Evolutionary conservation across 2,113 vertebrate species (phyloP).

Genomic region (Rhombomys opimus): DNA sequence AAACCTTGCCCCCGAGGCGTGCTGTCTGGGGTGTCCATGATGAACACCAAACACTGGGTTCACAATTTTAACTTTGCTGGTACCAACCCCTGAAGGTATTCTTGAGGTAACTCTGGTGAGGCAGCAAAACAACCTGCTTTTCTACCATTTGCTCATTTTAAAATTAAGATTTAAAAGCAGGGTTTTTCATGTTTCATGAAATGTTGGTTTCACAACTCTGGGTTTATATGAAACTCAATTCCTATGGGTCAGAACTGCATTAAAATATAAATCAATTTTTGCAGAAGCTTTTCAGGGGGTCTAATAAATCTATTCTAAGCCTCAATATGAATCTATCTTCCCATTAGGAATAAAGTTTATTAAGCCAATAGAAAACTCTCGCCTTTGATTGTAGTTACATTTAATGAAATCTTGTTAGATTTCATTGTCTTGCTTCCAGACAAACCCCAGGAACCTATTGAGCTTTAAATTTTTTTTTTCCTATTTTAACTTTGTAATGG

Average conservation of each 20-base stretch:
- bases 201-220: conserved; percentile 44
- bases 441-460: conserved; percentile 53
- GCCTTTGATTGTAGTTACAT: conserved; percentile 15
- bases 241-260: conserved; percentile 19
- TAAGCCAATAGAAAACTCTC: conserved; percentile 34
- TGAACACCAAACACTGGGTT: background rate
- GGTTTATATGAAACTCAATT: conserved; percentile 46
- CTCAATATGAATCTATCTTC: conserved; percentile 10
- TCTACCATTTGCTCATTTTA: conserved; percentile 2
- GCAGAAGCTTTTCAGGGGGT: conserved; percentile 30
- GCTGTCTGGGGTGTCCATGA: background rate
- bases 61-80: conserved; percentile 51
- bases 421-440: conserved; percentile 33
- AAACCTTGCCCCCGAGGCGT: background rate
- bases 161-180: conserved; percentile 48
- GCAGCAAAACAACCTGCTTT: conserved; percentile 20
- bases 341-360: conserved; percentile 24
- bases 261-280: conserved; percentile 55
- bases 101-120: background rate
- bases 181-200: conserved; percentile 34
- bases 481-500: conserved; percentile 26
- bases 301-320: conserved; percentile 50
- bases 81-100: conserved; percentile 36
- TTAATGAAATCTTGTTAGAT: conserved; percentile 41
- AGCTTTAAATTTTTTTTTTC: conserved; percentile 46